A percentile compares a stretch with the other conserved stretches of the same genome.
Conservation (phyloP, 2,888 invertebrate species). For the Sepiola atlantica region DNA sequence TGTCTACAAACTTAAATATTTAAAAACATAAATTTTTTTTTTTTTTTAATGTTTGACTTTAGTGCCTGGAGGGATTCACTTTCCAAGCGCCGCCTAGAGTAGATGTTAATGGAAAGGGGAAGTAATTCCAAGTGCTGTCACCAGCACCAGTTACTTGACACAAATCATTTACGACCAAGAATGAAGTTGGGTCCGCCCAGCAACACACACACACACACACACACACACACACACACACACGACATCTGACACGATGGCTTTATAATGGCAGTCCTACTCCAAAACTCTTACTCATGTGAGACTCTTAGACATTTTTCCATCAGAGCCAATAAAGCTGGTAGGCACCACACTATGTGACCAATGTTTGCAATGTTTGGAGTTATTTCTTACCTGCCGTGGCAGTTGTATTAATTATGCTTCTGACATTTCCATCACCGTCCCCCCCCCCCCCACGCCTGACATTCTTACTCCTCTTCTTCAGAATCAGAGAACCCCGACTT, state of each 20-base stretch:
- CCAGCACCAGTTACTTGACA: neutral
- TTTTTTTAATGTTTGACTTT: neutral
- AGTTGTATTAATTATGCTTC: neutral
- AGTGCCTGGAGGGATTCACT: neutral
- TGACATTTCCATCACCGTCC: neutral
- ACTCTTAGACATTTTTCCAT: neutral
- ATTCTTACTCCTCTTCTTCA: neutral
- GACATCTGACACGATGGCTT: neutral
- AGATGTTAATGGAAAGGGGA: neutral
- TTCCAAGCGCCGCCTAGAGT: neutral
- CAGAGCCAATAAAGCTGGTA: neutral
- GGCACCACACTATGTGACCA: neutral
- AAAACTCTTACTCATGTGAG: neutral
- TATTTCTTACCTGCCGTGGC: neutral
- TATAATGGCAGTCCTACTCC: neutral
- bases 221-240: too few relatives aligned
- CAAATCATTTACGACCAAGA: neutral
- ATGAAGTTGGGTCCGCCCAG: neutral
- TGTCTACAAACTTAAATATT: too few relatives aligned
- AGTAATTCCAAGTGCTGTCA: neutral
- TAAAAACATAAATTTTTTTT: too few relatives aligned
- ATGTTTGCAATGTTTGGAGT: neutral
- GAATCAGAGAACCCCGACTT: too few relatives aligned
- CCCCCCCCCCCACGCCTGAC: neutral
- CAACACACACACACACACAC: too few relatives aligned